Evolutionary conservation across 2,888 invertebrate genomes (phyloP).

Genomic region (Antheraea yamamai): DNA sequence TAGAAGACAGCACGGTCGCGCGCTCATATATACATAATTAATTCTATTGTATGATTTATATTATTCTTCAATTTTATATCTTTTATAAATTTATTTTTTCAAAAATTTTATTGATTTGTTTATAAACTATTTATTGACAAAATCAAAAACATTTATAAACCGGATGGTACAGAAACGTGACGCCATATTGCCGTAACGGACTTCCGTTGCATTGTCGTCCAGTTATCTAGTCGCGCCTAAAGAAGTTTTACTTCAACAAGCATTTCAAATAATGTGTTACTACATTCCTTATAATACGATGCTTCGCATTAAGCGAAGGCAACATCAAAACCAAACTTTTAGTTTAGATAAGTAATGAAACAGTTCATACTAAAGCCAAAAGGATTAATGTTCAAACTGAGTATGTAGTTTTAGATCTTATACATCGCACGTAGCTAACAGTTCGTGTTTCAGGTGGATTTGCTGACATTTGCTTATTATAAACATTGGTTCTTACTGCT

Average conservation of each 20-base stretch:
- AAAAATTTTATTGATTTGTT: too few species aligned
- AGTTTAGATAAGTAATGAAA: slow-evolving; percentile 5
- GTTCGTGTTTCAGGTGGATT: not conserved
- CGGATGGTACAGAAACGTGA: too few species aligned
- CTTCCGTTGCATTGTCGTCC: too few species aligned
- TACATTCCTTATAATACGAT: not conserved
- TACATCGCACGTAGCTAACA: not conserved
- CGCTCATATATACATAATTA: too few species aligned
- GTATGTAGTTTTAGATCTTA: not conserved
- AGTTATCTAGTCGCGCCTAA: too few species aligned
- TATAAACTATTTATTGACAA: too few species aligned
- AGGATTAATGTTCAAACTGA: slow-evolving; percentile 2
- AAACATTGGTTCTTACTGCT: not conserved
- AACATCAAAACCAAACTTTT: slow-evolving; percentile 1
- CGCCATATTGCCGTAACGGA: not conserved
- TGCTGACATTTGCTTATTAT: not conserved
- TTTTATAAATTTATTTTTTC: too few species aligned
- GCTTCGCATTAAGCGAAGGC: not conserved
- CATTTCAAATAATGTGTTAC: not conserved
- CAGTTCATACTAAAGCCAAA: not conserved
- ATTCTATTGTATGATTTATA: too few species aligned
- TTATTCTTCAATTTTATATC: too few species aligned
- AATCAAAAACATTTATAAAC: too few species aligned
- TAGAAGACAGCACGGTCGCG: too few species aligned
- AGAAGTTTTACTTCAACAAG: not conserved